phyloP scores from a whole-genome alignment of 2,888 invertebrate species.

The Stegana nigrithorax region DNA sequence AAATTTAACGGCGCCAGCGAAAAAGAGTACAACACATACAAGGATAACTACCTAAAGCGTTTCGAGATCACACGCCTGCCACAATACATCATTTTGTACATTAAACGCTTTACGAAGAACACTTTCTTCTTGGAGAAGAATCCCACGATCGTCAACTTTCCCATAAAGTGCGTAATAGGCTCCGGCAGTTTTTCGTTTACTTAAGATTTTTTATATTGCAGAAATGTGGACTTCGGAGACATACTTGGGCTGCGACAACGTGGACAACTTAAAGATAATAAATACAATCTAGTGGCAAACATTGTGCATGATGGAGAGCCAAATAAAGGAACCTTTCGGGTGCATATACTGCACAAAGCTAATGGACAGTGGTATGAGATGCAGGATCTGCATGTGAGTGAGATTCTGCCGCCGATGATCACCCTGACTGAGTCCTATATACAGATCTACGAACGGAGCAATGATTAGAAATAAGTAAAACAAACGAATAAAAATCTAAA shows the following conservation, averaged over 20 bases:
- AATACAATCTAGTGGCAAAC: conserved; percentile 98
- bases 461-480: too few relatives aligned
- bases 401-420: conserved; percentile 99
- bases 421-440: conserved; percentile 99
- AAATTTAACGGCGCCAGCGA: conserved; percentile 97
- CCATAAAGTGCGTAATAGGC: conserved; percentile 85
- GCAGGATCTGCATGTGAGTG: conserved; percentile 98
- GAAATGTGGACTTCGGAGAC: conserved; percentile 97
- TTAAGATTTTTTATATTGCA: too few relatives aligned
- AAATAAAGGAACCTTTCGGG: conserved; percentile 91
- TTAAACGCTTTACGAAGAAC: conserved; percentile 98
- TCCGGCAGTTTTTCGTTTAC: background rate
- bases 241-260: conserved; percentile 88
- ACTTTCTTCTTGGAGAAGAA: conserved; percentile 99
- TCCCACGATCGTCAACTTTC: conserved; percentile 99
- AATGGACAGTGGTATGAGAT: conserved; percentile 89
- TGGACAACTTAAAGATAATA: conserved; percentile 80
- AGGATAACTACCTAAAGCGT: conserved; percentile 96
- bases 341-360: conserved; percentile 90
- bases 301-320: conserved; percentile 99
- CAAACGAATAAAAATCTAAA: too few relatives aligned
- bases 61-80: conserved; percentile 95
- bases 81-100: conserved; percentile 94
- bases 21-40: conserved; percentile 99
- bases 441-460: conserved; percentile 84